Conservation (phyloP, 2,888 invertebrate genomes). For the Nudaria mundana region DNA sequence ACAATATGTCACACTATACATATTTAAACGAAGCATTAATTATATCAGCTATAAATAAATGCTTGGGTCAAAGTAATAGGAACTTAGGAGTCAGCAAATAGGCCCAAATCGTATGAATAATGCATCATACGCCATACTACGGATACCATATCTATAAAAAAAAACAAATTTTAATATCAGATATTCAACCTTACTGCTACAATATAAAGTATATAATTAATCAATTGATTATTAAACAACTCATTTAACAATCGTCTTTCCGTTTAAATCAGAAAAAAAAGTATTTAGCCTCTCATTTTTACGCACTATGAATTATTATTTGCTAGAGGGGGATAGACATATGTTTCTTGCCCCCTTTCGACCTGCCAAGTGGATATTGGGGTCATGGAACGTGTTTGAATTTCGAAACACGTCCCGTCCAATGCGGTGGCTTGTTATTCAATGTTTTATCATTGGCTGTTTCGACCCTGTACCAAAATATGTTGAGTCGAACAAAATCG, state of each 20-base stretch:
- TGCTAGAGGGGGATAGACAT: slow-evolving; percentile 52
- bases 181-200: slow-evolving; percentile 16
- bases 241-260: slow-evolving; percentile 47
- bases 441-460: slow-evolving; percentile 66
- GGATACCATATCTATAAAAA: slow-evolving; percentile 32
- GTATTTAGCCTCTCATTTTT: slow-evolving; percentile 46
- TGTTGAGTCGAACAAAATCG: slow-evolving; percentile 49
- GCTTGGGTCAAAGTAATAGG: slow-evolving; percentile 17
- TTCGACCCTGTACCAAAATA: slow-evolving; percentile 51
- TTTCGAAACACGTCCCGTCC: slow-evolving; percentile 75
- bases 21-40: slow-evolving; percentile 7
- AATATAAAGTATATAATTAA: slow-evolving; percentile 38
- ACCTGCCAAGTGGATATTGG: slow-evolving; percentile 57
- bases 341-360: slow-evolving; percentile 38
- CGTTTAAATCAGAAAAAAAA: slow-evolving; percentile 45
- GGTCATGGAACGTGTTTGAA: slow-evolving; percentile 79
- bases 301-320: slow-evolving; percentile 32
- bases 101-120: slow-evolving; percentile 47
- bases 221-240: slow-evolving; percentile 40
- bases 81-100: slow-evolving; percentile 31
- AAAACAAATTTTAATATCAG: slow-evolving; percentile 9
- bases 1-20: slow-evolving; percentile 2
- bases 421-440: slow-evolving; percentile 66
- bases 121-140: slow-evolving; percentile 53
- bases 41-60: slow-evolving; percentile 19